Evolutionary conservation across 2,888 invertebrate genomes (phyloP).

Genomic region (Noctua janthe): DNA sequence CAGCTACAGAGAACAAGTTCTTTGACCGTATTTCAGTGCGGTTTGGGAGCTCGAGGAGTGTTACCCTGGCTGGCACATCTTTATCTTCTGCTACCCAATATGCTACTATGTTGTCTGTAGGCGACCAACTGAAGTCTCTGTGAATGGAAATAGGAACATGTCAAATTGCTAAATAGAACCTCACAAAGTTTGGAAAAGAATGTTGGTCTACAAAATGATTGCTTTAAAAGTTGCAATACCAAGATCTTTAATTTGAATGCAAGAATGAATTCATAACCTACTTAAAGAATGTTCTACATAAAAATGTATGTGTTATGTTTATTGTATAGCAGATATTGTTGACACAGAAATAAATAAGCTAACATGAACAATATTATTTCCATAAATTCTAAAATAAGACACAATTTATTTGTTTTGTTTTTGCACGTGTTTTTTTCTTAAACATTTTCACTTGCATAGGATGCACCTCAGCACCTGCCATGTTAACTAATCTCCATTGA

Average conservation of each 20-base stretch:
- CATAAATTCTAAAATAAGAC: not conserved
- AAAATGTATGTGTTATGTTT: not conserved
- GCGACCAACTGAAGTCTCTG: conserved; percentile 99
- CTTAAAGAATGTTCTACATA: not conserved
- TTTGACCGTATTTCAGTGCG: conserved; percentile 97
- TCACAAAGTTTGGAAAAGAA: too few relatives aligned
- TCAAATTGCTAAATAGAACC: not conserved
- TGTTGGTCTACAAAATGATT: not conserved
- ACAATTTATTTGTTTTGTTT: not conserved
- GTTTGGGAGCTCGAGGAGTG: conserved; percentile 97
- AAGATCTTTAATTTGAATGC: conserved; percentile 13
- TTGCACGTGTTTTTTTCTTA: not conserved
- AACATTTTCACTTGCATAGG: not conserved
- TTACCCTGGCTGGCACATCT: conserved; percentile 98
- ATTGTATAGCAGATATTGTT: conserved; percentile 1
- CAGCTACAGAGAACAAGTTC: conserved; percentile 99
- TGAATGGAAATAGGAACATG: conserved; percentile 30
- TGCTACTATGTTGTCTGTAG: conserved; percentile 98
- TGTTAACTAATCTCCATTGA: not conserved
- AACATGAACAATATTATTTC: not conserved
- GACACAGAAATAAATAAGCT: conserved; percentile 4
- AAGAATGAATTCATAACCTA: conserved; percentile 1
- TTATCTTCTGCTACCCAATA: conserved; percentile 99
- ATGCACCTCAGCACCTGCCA: not conserved
- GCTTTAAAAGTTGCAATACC: conserved; percentile 4